Evolutionary conservation across 2,888 invertebrate genomes (phyloP).

Genomic region (Drosophila anomalata): DNA sequence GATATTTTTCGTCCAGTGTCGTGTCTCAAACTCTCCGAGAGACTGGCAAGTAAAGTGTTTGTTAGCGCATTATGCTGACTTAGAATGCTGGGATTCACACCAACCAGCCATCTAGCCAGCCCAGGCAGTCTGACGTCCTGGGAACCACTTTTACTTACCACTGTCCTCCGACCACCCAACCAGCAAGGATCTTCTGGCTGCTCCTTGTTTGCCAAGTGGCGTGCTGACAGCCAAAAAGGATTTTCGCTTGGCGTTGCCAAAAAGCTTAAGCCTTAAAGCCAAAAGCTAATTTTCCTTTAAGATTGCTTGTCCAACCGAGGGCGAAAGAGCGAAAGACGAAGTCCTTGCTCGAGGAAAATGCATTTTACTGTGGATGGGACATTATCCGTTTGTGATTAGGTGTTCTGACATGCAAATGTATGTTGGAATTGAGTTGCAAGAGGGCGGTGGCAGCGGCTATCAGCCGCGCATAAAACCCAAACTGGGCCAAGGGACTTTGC

Average conservation of each 20-base stretch:
- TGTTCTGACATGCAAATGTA: constrained; percentile 75
- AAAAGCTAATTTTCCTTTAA: constrained; percentile 78
- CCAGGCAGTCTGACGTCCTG: constrained; percentile 33
- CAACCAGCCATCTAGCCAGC: constrained; percentile 15
- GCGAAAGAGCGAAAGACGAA: constrained; percentile 38
- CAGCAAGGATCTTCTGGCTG: constrained; percentile 34
- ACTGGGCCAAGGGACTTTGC: constrained; percentile 42
- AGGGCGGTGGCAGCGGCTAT: constrained; percentile 33
- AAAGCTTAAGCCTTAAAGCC: constrained; percentile 79
- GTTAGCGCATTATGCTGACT: constrained; percentile 79
- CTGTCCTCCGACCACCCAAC: constrained; percentile 32
- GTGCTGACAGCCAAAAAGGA: constrained; percentile 80
- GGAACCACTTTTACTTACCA: constrained; percentile 73
- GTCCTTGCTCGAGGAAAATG: constrained; percentile 53
- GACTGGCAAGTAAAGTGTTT: constrained; percentile 68
- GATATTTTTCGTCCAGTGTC: constrained; percentile 34
- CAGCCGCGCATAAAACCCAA: constrained; percentile 38
- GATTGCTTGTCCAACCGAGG: constrained; percentile 54
- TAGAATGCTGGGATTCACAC: constrained; percentile 60
- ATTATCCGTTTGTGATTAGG: constrained; percentile 79
- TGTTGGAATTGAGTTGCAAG: constrained; percentile 37
- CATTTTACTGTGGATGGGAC: constrained; percentile 49
- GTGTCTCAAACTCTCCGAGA: constrained; percentile 35
- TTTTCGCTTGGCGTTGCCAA: constrained; percentile 73
- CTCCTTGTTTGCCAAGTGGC: constrained; percentile 76